Percentiles rank a stretch among this genome's conserved stretches.
Conservation (phyloP, 1,140 invertebrate species). For the Trachelipus rathkii region DNA sequence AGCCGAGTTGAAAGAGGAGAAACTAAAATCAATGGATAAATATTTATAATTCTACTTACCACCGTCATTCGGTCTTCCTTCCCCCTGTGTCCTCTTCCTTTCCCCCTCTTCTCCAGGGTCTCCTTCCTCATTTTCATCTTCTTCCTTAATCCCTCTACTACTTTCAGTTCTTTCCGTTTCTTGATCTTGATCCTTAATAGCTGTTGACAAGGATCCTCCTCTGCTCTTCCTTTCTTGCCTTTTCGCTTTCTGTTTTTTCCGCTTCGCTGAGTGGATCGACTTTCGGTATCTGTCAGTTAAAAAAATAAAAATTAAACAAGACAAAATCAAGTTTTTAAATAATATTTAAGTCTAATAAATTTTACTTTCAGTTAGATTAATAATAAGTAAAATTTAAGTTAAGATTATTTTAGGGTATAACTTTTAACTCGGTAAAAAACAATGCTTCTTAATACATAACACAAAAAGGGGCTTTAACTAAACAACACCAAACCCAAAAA, state of each 20-base stretch:
- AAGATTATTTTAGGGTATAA: too few relatives aligned
- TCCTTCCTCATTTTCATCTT: neutral
- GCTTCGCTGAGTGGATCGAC: constrained; percentile 1
- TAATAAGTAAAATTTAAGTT: too few relatives aligned
- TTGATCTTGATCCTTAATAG: neutral
- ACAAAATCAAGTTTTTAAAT: too few relatives aligned
- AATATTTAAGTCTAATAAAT: too few relatives aligned
- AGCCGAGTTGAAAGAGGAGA: too few relatives aligned
- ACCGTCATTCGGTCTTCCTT: neutral
- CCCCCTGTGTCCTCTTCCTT: neutral
- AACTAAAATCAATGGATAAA: too few relatives aligned
- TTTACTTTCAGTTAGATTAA: too few relatives aligned
- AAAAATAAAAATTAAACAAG: too few relatives aligned
- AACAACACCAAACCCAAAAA: too few relatives aligned
- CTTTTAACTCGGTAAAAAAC: too few relatives aligned
- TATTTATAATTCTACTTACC: neutral
- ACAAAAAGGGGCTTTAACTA: too few relatives aligned
- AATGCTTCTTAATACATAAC: too few relatives aligned
- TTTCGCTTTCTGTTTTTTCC: constrained; percentile 31
- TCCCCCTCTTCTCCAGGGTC: neutral
- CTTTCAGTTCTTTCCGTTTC: neutral
- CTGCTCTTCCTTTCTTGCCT: neutral
- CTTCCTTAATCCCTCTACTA: neutral
- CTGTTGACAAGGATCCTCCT: neutral
- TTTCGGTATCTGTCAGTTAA: constrained; percentile 16